Evolutionary conservation across 2,797 vertebrate species (phyloP).

Genomic region (Acrossocheilus fasciatus): DNA sequence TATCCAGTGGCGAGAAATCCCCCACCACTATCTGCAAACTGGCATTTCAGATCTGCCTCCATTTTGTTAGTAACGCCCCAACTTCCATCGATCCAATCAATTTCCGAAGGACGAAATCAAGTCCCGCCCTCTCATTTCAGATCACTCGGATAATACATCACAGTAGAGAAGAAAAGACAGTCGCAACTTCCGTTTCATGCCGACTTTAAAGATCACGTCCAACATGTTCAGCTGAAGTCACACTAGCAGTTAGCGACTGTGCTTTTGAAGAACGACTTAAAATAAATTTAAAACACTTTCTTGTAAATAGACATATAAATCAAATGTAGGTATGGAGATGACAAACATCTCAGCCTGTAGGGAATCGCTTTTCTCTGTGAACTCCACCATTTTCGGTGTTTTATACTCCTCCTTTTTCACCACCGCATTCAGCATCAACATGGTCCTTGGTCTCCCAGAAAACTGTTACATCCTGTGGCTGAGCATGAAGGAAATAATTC

Average conservation of each 20-base stretch:
- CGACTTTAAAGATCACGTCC: background rate
- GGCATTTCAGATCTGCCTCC: too few species aligned
- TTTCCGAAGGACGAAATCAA: too few species aligned
- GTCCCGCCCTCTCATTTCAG: too few species aligned
- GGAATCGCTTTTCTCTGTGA: background rate
- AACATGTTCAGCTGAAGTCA: background rate
- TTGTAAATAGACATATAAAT: background rate
- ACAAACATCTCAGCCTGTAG: background rate
- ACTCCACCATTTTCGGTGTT: background rate
- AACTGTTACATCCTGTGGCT: constrained; percentile 11
- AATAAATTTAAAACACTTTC: background rate
- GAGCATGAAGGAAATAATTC: background rate
- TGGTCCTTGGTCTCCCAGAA: background rate
- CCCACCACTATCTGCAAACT: too few species aligned
- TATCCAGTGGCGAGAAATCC: too few species aligned
- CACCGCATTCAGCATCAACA: background rate
- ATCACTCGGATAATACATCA: too few species aligned
- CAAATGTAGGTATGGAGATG: background rate
- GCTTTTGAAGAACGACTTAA: background rate
- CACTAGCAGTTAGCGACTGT: background rate
- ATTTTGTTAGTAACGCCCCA: too few species aligned
- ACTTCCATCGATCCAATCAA: too few species aligned
- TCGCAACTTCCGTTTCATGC: too few species aligned
- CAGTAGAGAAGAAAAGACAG: too few species aligned
- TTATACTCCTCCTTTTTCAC: background rate